A percentile compares a stretch with the other conserved stretches of the same genome.
Evolutionary conservation across 2,797 vertebrate species (phyloP).

Genomic region (Etheostoma perlongum): DNA sequence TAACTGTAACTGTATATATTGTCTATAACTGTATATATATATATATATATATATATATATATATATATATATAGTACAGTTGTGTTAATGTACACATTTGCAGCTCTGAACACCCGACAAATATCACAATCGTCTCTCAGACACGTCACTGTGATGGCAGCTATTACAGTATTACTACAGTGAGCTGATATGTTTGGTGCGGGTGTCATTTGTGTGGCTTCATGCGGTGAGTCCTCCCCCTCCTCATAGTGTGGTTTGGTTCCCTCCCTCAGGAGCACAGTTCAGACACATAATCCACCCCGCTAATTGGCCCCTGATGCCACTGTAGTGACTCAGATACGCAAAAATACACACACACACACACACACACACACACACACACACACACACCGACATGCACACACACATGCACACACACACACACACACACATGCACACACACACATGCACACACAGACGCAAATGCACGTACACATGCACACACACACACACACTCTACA

Average conservation of each 20-base stretch:
- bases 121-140: slow-evolving; percentile 39
- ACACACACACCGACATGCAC: slow-evolving; percentile 13
- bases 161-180: slow-evolving; percentile 28
- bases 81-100: neutral
- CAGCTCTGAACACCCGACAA: slow-evolving; percentile 20
- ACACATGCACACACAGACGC: neutral
- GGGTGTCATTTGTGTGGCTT: slow-evolving; percentile 58
- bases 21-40: no score
- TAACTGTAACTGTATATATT: no score
- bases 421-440: slow-evolving; percentile 27
- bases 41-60: no score
- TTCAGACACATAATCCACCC: slow-evolving; percentile 75
- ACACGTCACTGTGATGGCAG: slow-evolving; percentile 39
- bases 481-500: neutral
- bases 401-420: slow-evolving; percentile 36
- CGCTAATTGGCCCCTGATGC: slow-evolving; percentile 75
- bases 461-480: neutral
- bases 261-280: slow-evolving; percentile 57
- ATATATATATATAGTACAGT: no score
- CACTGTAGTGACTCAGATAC: slow-evolving; percentile 59
- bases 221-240: slow-evolving; percentile 34
- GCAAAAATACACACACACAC: slow-evolving; percentile 45
- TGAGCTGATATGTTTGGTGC: slow-evolving; percentile 38
- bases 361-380: neutral
- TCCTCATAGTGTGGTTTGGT: slow-evolving; percentile 46